These are phyloP conservation scores for Merluccius polli DNA, from an alignment of 2,797 vertebrate genomes.

Conservation along the genomic window DNA sequence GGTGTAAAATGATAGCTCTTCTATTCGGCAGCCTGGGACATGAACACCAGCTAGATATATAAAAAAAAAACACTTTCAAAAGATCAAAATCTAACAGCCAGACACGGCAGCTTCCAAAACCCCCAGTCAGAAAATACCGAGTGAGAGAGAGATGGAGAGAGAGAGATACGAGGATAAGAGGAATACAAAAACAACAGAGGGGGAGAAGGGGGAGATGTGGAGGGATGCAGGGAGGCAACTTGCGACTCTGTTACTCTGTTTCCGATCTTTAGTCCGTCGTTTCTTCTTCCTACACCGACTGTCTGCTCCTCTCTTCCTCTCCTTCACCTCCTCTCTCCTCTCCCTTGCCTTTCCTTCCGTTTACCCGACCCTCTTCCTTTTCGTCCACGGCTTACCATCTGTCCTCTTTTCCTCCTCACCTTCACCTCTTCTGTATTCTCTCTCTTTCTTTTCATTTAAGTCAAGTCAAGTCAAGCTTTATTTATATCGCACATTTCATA, in stretches of 20 bases:
- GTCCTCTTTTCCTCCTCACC: too few relatives aligned
- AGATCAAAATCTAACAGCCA: conserved; percentile 51
- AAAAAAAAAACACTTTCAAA: conserved; percentile 51
- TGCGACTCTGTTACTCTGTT: too few relatives aligned
- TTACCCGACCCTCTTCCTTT: background rate
- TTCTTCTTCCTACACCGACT: background rate
- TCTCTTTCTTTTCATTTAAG: too few relatives aligned
- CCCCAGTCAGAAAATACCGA: conserved; percentile 38
- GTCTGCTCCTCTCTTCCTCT: background rate
- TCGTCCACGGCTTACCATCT: too few relatives aligned
- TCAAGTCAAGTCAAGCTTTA: too few relatives aligned
- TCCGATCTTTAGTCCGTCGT: too few relatives aligned
- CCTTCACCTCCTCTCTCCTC: background rate
- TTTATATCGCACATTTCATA: too few relatives aligned
- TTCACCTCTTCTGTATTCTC: too few relatives aligned
- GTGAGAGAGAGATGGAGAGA: background rate
- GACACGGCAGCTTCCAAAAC: conserved; percentile 30
- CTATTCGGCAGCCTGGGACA: too few relatives aligned
- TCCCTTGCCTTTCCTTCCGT: background rate
- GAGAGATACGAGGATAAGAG: background rate
- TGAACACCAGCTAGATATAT: too few relatives aligned
- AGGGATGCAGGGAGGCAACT: background rate
- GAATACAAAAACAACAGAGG: background rate
- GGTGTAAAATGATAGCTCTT: too few relatives aligned
- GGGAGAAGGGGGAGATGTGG: background rate